A percentile compares a stretch with the other conserved stretches of the same genome.
Conservation (phyloP, 2,797 vertebrate species). For the Spizella passerina region DNA sequence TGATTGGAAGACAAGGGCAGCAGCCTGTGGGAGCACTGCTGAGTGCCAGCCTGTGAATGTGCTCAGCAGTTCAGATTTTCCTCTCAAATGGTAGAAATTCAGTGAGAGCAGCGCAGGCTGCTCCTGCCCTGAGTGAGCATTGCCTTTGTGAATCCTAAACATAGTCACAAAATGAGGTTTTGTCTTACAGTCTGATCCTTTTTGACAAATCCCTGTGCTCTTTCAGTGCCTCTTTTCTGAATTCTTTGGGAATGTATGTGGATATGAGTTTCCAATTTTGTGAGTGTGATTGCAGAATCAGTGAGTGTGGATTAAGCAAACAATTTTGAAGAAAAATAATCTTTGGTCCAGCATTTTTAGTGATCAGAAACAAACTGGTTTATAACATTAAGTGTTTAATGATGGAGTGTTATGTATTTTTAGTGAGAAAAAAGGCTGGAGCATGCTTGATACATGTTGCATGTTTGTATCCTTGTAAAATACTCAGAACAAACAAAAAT, state of each 20-base stretch:
- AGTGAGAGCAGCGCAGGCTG: not conserved
- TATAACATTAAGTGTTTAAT: not conserved
- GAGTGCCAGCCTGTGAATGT: not conserved
- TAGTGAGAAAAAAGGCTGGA: not conserved
- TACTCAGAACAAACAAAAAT: not conserved
- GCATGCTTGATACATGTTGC: slow-evolving; percentile 40
- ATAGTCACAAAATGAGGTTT: not conserved
- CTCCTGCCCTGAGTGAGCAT: not conserved
- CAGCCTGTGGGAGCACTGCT: not conserved
- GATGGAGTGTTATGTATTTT: not conserved
- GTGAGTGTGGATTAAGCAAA: not conserved
- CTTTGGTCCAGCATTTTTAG: not conserved
- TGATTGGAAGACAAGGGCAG: not conserved
- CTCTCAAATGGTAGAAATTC: not conserved
- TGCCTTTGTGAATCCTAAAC: not conserved
- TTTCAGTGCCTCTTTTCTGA: slow-evolving; percentile 54
- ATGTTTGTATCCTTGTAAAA: not conserved
- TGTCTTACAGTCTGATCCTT: not conserved
- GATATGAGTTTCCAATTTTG: not conserved
- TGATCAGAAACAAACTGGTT: not conserved
- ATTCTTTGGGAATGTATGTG: not conserved
- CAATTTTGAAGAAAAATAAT: not conserved
- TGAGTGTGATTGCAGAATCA: not conserved
- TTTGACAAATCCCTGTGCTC: not conserved
- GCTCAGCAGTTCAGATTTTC: not conserved